Evolutionary conservation across 1,140 invertebrate genomes (phyloP).

Genomic region (Gryon sp.): DNA sequence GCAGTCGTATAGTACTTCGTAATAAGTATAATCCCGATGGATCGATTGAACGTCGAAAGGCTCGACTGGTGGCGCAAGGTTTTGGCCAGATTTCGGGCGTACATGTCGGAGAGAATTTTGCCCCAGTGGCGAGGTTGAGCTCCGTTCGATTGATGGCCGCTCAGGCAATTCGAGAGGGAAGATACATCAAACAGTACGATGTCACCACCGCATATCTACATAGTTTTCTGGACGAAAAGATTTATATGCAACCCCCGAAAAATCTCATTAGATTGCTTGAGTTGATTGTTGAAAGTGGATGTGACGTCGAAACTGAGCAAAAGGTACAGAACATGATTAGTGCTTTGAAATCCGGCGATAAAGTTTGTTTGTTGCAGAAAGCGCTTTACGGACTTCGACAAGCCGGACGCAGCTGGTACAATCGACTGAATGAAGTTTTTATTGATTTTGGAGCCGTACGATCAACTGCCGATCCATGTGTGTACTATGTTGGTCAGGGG

Average conservation of each 20-base stretch:
- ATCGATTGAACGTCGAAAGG: conserved; percentile 23
- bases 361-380: too few relatives aligned
- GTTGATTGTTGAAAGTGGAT: too few relatives aligned
- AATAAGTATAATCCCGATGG: conserved; percentile 3
- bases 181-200: conserved; percentile 10
- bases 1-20: conserved; percentile 14
- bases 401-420: too few relatives aligned
- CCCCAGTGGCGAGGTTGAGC: conserved; percentile 25
- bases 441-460: too few relatives aligned
- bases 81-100: conserved; percentile 41
- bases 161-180: neutral
- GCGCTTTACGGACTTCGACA: too few relatives aligned
- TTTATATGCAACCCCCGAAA: conserved; percentile 64
- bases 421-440: too few relatives aligned
- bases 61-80: conserved; percentile 43
- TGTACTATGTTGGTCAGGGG: neutral
- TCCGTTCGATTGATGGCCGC: conserved; percentile 5
- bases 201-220: conserved; percentile 59
- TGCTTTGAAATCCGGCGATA: too few relatives aligned
- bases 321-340: too few relatives aligned
- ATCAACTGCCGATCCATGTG: neutral
- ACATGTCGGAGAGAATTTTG: conserved; percentile 56
- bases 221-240: conserved; percentile 51
- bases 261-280: too few relatives aligned
- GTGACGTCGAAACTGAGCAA: too few relatives aligned